Base-by-base conservation (phyloP, 2,888 invertebrate species). In the Liodrosophila aerea region DNA sequence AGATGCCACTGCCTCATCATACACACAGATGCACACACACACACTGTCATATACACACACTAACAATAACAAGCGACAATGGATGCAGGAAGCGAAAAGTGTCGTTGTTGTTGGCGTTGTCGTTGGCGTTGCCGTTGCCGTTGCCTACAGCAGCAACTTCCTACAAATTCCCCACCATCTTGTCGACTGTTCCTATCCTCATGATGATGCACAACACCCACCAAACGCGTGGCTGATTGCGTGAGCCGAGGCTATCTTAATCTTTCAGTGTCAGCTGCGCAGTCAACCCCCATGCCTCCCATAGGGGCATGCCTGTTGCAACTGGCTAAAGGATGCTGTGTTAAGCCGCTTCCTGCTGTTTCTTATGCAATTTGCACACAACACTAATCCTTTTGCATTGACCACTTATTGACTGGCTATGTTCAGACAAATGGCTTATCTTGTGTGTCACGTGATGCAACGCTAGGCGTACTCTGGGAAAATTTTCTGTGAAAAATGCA, bases 51-150 rank as follows among this genome's bases (percentile, higher is more conserved):
- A 39, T 22, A 41, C n/a, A 36, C 8, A 46, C 1, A 54, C 12
- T 47, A 64, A 64, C 64, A 73, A 70, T 65, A 64, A 64, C 63
- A 66, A 81, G 64, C 76, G 62, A 65, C 84, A 75, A 78, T 61
- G 80, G 77, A 77, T 81, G 85, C 85, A 86, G 81, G 81, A 81
- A 81, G 85, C 86, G 70, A 73, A 75, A 74, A 85, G 59, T 59
- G 72, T 56, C 62, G 62, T 53, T 61, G 53, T 34, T 16, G 44
- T 34, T 53, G 37, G 13, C 45, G 22, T 37, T 44, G 31, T 37
- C n/a, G 22, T 5, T 4, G 5, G 22, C 22, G 22, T 5, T 4
- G 22, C 22, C 2, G 22, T 5, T 4, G 22, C 22, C 2, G 22
- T 5, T 4, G 22, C 22, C 22, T 22, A 5, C 52, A 57, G 49